phyloP scores from a whole-genome alignment of 1,140 invertebrate genomes.

The Calycopis cecrops region DNA sequence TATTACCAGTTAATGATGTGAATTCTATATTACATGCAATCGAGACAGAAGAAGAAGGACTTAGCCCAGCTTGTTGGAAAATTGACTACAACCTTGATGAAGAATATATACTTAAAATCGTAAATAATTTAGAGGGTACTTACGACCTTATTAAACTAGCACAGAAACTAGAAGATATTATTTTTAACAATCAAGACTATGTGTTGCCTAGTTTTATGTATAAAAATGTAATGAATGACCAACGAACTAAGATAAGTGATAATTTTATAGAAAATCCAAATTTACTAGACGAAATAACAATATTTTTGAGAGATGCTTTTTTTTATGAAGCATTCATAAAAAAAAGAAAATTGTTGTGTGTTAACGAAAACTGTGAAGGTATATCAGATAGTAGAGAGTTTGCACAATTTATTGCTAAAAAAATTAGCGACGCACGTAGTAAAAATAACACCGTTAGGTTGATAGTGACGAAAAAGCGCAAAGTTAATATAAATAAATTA shows the following conservation, averaged over 20 bases:
- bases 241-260: not conserved
- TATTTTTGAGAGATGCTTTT: slow-evolving; percentile 11
- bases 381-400: not conserved
- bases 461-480: not conserved
- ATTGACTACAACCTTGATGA: not conserved
- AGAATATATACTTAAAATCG: not conserved
- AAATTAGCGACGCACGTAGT: not conserved
- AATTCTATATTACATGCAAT: not conserved
- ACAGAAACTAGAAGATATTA: slow-evolving; percentile 7
- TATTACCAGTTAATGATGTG: not conserved
- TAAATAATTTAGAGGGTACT: not conserved
- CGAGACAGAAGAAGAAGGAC: not conserved
- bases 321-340: slow-evolving; percentile 6
- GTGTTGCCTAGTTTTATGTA: slow-evolving; percentile 3
- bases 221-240: not conserved
- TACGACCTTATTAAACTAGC: slow-evolving; percentile 8
- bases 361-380: not conserved
- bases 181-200: not conserved
- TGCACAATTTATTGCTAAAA: slow-evolving; percentile 2
- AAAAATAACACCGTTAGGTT: not conserved
- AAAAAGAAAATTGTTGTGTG: not conserved
- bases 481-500: slow-evolving; percentile 10
- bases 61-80: slow-evolving; percentile 3
- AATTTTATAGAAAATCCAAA: not conserved
- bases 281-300: slow-evolving; percentile 3